phyloP scores from a whole-genome alignment of 2,888 invertebrate species.

The Unio delphinus region DNA sequence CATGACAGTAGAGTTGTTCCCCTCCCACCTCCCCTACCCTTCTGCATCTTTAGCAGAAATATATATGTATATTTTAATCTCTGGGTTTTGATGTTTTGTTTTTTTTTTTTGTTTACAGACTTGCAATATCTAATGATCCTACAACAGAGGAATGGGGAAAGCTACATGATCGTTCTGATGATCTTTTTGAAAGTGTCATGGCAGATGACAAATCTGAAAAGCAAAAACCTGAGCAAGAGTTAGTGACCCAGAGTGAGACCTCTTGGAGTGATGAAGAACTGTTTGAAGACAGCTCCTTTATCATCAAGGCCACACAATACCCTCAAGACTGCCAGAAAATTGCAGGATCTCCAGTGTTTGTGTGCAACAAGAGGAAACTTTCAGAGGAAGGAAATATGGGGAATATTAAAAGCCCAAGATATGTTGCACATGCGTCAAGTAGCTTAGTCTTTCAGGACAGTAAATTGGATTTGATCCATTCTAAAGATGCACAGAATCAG shows the following conservation, averaged over 20 bases:
- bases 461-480: too few relatives aligned
- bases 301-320: slow-evolving; percentile 50
- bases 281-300: slow-evolving; percentile 51
- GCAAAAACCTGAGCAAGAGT: slow-evolving; percentile 3
- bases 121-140: too few relatives aligned
- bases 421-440: not conserved
- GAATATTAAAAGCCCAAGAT: slow-evolving; percentile 24
- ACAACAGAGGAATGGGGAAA: not conserved
- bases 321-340: slow-evolving; percentile 16
- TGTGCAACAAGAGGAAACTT: slow-evolving; percentile 20
- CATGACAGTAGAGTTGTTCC: too few relatives aligned
- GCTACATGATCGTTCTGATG: slow-evolving; percentile 13
- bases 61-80: too few relatives aligned
- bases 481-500: too few relatives aligned
- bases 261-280: slow-evolving; percentile 56
- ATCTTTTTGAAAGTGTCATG: slow-evolving; percentile 22
- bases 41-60: too few relatives aligned
- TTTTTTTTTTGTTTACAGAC: too few relatives aligned
- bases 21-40: too few relatives aligned
- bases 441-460: too few relatives aligned
- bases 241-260: slow-evolving; percentile 12
- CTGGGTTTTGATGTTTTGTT: too few relatives aligned
- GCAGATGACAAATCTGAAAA: not conserved
- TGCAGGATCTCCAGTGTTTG: slow-evolving; percentile 18
- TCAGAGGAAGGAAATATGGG: slow-evolving; percentile 12